phyloP scores from a whole-genome alignment of 1,140 invertebrate species.

The Tachypleus tridentatus region DNA sequence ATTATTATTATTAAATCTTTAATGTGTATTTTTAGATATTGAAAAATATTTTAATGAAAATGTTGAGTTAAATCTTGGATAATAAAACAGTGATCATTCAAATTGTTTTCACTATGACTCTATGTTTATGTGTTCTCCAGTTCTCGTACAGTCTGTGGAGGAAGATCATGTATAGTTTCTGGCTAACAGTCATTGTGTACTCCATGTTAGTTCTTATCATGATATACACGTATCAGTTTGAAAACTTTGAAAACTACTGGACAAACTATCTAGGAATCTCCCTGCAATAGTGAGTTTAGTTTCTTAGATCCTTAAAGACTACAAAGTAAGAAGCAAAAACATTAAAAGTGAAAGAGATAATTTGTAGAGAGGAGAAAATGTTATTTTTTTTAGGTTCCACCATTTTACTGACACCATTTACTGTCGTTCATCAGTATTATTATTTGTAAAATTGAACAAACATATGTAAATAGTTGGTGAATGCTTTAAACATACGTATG shows the following conservation, averaged over 20 bases:
- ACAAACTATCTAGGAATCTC: conserved; percentile 59
- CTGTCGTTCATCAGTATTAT: too few species aligned
- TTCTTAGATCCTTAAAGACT: neutral
- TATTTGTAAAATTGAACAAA: too few species aligned
- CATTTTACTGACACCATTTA: too few species aligned
- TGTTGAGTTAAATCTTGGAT: neutral
- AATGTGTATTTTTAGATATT: conserved; percentile 10
- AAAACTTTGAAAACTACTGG: conserved; percentile 77
- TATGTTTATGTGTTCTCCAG: conserved; percentile 36
- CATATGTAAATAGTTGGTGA: too few species aligned
- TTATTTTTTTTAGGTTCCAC: too few species aligned
- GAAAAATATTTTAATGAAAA: conserved; percentile 26
- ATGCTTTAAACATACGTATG: too few species aligned
- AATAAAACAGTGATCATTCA: too few species aligned
- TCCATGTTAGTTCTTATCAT: conserved; percentile 88
- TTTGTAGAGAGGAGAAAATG: too few species aligned
- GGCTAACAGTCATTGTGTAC: conserved; percentile 90
- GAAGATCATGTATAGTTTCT: conserved; percentile 84
- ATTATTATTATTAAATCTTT: too few species aligned
- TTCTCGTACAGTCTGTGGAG: conserved; percentile 87
- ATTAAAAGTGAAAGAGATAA: too few species aligned
- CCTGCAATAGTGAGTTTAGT: conserved; percentile 52
- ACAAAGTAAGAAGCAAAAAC: too few species aligned
- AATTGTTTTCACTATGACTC: neutral
- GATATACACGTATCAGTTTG: conserved; percentile 95